Evolutionary conservation across 2,113 vertebrate species (phyloP), one percentile per base, ranked within the genome.

Genomic region (Phoxinus phoxinus): DNA sequence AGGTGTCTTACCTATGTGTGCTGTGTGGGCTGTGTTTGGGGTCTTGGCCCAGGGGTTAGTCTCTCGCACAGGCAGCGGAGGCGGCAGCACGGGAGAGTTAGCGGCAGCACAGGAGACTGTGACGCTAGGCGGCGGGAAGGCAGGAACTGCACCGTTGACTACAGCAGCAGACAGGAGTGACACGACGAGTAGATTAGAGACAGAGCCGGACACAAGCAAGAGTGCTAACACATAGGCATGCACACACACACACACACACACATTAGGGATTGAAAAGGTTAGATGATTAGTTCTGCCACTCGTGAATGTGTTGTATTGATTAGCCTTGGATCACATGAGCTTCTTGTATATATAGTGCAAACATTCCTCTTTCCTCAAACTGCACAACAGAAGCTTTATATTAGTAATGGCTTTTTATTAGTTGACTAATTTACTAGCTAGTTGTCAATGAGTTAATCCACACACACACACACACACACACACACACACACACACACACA

Each of bases 21-120:
- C 86, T 59, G 94, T 90, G 82, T 95, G 94, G 90, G 92, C 90
- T 81, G 89, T 92, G 72, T 93, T 91, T 87, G 96, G 96, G 93
- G 93, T 93, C 91, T 96, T 95, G 90, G 97, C 96, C 98, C 98
- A 99, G 90, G 98, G 98, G 96, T 99, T 99, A 95, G 97, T 98
- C 89, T 99, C 98, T 92, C 98, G 96, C 86, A 97, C 96, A 86
- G 97, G 97, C 90, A 98, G 94, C 88, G 97, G 96, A 87, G 96
- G 94, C 77, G 96, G 93, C 88, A 96, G 93, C 90, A 94, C 94
- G 91, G 97, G 94, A 89, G 95, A 91, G 91, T 92, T 93, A 88
- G 85, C 87, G 23, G 84, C 81, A 53, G 92, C 93, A n/a, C n/a
- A n/a, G 87, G 93, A 90, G 91, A 94, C 94, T 92, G 93, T 94